phyloP scores from a whole-genome alignment of 2,113 vertebrate species.

The Isurus oxyrinchus region DNA sequence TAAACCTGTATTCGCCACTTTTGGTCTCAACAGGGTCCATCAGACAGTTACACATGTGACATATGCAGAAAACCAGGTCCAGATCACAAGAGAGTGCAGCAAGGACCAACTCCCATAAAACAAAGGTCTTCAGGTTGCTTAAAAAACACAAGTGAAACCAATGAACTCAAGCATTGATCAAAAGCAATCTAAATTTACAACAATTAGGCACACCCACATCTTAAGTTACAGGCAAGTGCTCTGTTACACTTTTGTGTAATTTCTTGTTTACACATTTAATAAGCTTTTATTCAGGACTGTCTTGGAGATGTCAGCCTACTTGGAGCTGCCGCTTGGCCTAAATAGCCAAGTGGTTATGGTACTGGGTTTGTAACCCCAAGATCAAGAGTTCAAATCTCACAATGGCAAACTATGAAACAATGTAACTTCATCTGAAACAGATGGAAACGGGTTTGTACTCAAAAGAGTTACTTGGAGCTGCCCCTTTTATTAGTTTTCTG shows the following conservation, averaged over 20 bases:
- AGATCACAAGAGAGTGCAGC: neutral
- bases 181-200: neutral
- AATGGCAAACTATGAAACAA: no score
- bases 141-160: neutral
- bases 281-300: neutral
- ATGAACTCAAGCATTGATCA: neutral
- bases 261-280: neutral
- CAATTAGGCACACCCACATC: neutral
- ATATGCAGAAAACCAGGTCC: neutral
- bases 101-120: neutral
- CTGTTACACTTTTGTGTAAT: neutral
- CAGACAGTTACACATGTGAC: neutral
- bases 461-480: neutral
- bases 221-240: neutral
- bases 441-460: no score
- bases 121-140: neutral
- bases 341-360: no score
- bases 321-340: neutral
- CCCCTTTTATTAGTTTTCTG: neutral
- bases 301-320: neutral
- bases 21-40: neutral
- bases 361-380: no score
- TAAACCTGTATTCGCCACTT: neutral
- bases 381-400: no score
- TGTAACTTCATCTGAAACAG: no score